Evolutionary conservation across 1,140 invertebrate genomes (phyloP), one percentile per base, ranked within the genome.

Genomic region (Drosophila kurseongensis): DNA sequence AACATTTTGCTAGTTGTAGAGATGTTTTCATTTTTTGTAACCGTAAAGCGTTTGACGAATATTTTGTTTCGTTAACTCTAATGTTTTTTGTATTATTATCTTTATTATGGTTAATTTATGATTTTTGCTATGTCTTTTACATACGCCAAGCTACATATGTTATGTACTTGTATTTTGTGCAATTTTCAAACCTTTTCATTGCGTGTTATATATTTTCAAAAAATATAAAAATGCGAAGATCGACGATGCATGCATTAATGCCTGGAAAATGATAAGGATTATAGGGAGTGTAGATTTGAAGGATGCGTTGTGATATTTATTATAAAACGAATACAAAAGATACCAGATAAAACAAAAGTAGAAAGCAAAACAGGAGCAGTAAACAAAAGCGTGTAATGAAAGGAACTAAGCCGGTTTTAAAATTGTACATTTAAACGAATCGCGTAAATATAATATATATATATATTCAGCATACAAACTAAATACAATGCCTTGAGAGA

Each of bases 271-370:
- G 72, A 71, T 59, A 66, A 65, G 51, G 57, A 73, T 50, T 56
- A n/a, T 44, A 67, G 68, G 61, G 59, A 41, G 63, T 65, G 54
- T 75, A 65, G 58, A 58, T 62, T 60, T 74, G 69, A 77, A 68
- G 80, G 82, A 91, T 91, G 89, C 84, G 89, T 91, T 91, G 89
- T 91, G 89, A 91, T 91, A 91, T 91, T 91, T 91, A 89, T 89
- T 89, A 91, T 91, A 88, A 78, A 89, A 84, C 77, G 65, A 59
- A 78, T 61, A 72, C 42, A 60, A 83, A 67, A 57, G 75, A 38
- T 77, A 78, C 63, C 18, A 83, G 66, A 71, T 54, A 67, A 66
- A 74, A 48, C 47, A 60, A 65, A 65, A 63, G 41, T 54, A 56
- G 61, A 59, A 58, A 75, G 58, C 40, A 61, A 75, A 60, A 61